Base-by-base conservation (phyloP, 2,888 invertebrate genomes). In the Micropterix aruncella region DNA sequence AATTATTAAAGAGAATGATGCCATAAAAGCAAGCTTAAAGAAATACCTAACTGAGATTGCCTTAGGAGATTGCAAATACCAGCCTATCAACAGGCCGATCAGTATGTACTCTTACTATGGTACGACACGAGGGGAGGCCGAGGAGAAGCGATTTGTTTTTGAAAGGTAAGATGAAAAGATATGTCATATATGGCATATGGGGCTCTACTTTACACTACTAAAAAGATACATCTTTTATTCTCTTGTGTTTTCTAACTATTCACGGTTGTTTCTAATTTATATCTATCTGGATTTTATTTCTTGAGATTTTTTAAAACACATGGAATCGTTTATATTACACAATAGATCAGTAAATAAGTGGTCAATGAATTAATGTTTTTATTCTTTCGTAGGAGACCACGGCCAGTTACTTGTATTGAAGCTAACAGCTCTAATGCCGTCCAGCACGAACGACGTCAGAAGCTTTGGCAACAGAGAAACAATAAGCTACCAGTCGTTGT, bases 21-120 rank as follows among this genome's bases (percentile, higher is more conserved):
- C 72, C 42, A 55, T 83, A n/a, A 79, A 77, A 54, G 61, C 66
- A 5, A 73, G 74, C 44, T 63, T 83, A 46, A 74, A 77, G 54
- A 70, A 73, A 38, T 80, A 79, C 54, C 60, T 83, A 27, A 73
- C 77, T 0, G 70, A 74, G 9, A 53, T 80, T 42, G 79, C 79
- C 2, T 63, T 77, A 1, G 62, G 61, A 42, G 64, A 59, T 37
- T 55, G 52, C 3, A 65, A 60, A 44, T 37, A 19, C 40, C 44
- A 14, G 43, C 14, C 7, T 16, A 46, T 3, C 47, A 60, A 36
- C 15, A 45, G 48, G 19, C 49, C 39, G 49, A 69, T 9, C 66
- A 51, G 50, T 43, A 50, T 47, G 48, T 47, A 43, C 44, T 47
- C 48, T 45, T 50, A 48, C 40, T 43, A 49, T 18, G 44, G 48